Percentiles rank a stretch among this genome's conserved stretches.
phyloP scores from a whole-genome alignment of 2,888 invertebrate genomes.

The Belgica antarctica region DNA sequence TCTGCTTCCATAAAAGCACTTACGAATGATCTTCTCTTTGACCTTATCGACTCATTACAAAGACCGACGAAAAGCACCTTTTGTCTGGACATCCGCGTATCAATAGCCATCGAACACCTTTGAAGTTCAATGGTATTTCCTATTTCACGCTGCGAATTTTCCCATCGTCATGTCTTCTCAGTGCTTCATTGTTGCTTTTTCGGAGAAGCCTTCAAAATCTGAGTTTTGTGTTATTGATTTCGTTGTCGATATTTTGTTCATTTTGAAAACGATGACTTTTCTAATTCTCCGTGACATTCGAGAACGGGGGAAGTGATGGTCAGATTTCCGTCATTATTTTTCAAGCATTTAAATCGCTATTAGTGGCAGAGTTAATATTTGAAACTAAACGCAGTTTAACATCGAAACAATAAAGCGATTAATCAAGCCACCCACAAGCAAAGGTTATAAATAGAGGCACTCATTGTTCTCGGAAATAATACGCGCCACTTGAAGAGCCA shows the following conservation, averaged over 20 bases:
- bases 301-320: too few species aligned
- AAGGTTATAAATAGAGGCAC: not conserved
- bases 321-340: constrained; percentile 30
- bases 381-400: constrained; percentile 16
- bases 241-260: not conserved
- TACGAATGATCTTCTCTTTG: not conserved
- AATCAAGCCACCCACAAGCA: constrained; percentile 37
- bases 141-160: not conserved
- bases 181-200: constrained; percentile 13
- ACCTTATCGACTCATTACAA: not conserved
- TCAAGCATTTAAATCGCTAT: constrained; percentile 2
- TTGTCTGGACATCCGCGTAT: too few species aligned
- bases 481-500: constrained; percentile 4
- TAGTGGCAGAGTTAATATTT: constrained; percentile 19
- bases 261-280: not conserved
- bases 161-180: not conserved
- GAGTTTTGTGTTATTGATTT: constrained; percentile 15
- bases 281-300: too few species aligned
- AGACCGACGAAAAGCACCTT: not conserved
- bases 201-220: not conserved
- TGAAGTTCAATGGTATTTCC: constrained; percentile 18
- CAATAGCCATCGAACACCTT: constrained; percentile 1
- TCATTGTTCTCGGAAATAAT: constrained; percentile 10
- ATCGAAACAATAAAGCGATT: constrained; percentile 38
- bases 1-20: too few species aligned